Percentiles rank a stretch among this genome's conserved stretches.
Evolutionary conservation across 2,888 invertebrate species (phyloP).

Genomic region (Hedya salicella): DNA sequence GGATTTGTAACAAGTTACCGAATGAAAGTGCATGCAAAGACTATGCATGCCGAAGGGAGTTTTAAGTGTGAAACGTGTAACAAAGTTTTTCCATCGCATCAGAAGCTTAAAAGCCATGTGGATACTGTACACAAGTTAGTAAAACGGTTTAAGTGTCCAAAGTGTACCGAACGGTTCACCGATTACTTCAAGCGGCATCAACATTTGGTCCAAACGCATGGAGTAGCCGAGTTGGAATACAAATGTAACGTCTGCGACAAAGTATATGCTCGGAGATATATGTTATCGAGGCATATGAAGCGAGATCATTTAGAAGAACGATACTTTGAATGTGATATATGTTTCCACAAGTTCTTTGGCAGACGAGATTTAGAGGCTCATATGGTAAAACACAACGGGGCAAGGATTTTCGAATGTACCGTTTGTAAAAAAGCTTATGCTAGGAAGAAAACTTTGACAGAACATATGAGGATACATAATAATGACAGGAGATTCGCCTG

Average conservation of each 20-base stretch:
- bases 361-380: conserved; percentile 58
- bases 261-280: conserved; percentile 54
- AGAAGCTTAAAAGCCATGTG: conserved; percentile 53
- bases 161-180: conserved; percentile 57
- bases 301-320: conserved; percentile 68
- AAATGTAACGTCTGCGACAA: conserved; percentile 54
- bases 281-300: conserved; percentile 68
- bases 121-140: conserved; percentile 55
- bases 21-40: conserved; percentile 61
- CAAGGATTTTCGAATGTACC: conserved; percentile 62
- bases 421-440: conserved; percentile 75
- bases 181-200: conserved; percentile 59
- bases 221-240: conserved; percentile 47
- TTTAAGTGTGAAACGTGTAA: conserved; percentile 56
- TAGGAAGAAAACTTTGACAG: conserved; percentile 68
- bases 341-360: conserved; percentile 66
- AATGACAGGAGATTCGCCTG: conserved; percentile 72
- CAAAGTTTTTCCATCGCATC: conserved; percentile 54
- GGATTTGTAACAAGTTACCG: conserved; percentile 68
- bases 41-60: conserved; percentile 46
- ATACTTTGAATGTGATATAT: conserved; percentile 59
- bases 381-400: conserved; percentile 59
- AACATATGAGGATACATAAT: conserved; percentile 75
- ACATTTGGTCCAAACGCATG: conserved; percentile 56
- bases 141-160: conserved; percentile 56